phyloP scores from a whole-genome alignment of 2,113 vertebrate genomes.

The Geococcyx californianus region DNA sequence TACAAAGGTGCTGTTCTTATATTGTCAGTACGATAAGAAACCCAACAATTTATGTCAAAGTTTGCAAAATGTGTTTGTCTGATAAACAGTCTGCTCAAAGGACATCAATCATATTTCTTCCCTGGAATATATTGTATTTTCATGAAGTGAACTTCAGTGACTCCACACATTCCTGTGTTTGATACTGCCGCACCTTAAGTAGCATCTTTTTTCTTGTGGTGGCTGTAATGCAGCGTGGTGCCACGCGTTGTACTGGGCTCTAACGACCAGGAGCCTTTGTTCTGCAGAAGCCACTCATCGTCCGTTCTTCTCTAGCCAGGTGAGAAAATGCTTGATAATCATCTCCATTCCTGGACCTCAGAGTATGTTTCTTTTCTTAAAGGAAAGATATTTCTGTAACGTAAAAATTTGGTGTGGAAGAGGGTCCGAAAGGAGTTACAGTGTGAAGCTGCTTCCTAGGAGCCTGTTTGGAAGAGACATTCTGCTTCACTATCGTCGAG shows the following conservation, averaged over 20 bases:
- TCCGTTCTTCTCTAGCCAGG: neutral
- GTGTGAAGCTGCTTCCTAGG: neutral
- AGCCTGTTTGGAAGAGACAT: neutral
- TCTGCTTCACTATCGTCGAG: neutral
- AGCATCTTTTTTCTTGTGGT: neutral
- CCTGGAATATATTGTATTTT: constrained; percentile 74
- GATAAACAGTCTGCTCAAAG: constrained; percentile 80
- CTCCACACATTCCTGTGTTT: constrained; percentile 61
- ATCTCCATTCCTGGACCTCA: neutral
- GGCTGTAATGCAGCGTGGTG: neutral
- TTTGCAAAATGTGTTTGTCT: constrained; percentile 82
- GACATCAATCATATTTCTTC: constrained; percentile 80
- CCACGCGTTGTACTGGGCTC: neutral
- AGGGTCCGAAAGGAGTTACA: neutral
- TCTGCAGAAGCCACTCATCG: neutral
- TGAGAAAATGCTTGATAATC: neutral
- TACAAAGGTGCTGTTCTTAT: constrained; percentile 71
- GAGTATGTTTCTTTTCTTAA: neutral
- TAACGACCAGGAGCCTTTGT: neutral
- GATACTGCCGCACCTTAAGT: constrained; percentile 49
- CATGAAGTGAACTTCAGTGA: constrained; percentile 78
- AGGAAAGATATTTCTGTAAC: neutral
- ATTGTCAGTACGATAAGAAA: constrained; percentile 78
- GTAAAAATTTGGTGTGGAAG: neutral
- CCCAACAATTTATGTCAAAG: constrained; percentile 84